phyloP scores from a whole-genome alignment of 2,113 vertebrate genomes.

The Pteruthius melanotis region DNA sequence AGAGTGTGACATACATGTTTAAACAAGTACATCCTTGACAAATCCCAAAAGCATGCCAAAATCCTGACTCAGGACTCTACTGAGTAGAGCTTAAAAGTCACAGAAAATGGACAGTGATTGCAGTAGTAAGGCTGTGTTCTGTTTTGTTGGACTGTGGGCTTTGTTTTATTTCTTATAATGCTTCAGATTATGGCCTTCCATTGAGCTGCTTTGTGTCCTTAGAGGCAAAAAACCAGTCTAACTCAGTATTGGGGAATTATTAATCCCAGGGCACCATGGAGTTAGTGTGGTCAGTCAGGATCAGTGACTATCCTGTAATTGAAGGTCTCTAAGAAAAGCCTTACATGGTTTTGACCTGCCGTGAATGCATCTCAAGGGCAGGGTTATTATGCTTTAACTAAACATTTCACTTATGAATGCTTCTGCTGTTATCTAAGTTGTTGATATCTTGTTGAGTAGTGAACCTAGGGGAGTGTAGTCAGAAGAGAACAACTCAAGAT shows the following conservation, averaged over 20 bases:
- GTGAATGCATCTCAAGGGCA: conserved; percentile 18
- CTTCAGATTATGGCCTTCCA: neutral
- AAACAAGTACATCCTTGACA: neutral
- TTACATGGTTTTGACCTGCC: neutral
- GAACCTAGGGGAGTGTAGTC: neutral
- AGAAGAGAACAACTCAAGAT: neutral
- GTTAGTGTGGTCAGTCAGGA: neutral
- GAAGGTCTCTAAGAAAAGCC: neutral
- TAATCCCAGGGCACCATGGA: neutral
- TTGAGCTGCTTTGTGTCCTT: neutral
- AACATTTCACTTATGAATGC: conserved; percentile 1
- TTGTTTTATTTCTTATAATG: neutral
- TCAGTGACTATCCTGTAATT: neutral
- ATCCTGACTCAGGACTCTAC: neutral
- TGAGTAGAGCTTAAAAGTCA: neutral
- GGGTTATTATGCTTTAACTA: neutral
- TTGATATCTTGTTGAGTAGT: neutral
- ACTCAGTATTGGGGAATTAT: neutral
- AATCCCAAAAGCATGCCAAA: neutral
- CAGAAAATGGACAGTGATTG: neutral
- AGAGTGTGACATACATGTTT: neutral
- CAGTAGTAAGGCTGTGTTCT: neutral
- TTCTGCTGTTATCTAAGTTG: neutral
- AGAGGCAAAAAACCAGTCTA: neutral
- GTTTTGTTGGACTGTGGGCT: neutral